These are phyloP conservation scores for Bellardia bayeri DNA, from an alignment of 2,888 invertebrate species.

Conservation along the genomic window DNA sequence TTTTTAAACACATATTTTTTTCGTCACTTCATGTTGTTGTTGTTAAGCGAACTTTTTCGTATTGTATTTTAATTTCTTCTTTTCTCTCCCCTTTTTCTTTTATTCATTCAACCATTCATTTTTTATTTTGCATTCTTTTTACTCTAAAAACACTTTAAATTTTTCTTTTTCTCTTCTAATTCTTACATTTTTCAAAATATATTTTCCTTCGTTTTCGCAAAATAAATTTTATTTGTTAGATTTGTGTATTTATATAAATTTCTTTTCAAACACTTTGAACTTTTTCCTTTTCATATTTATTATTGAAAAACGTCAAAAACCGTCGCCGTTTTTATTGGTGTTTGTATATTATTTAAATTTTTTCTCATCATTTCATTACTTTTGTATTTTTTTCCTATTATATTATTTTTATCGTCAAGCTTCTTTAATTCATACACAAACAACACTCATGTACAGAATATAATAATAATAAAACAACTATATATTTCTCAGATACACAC, in stretches of 20 bases:
- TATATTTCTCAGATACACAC: slow-evolving; percentile 68
- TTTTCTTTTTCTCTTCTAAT: slow-evolving; percentile 35
- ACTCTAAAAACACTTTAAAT: slow-evolving; percentile 41
- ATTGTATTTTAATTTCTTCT: slow-evolving; percentile 48
- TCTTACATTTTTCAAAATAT: slow-evolving; percentile 39
- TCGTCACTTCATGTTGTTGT: slow-evolving; percentile 32
- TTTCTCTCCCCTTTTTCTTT: slow-evolving; percentile 40
- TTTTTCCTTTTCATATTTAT: slow-evolving; percentile 65
- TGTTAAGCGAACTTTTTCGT: slow-evolving; percentile 56
- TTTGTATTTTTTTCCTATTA: slow-evolving; percentile 48
- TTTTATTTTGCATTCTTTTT: slow-evolving; percentile 30
- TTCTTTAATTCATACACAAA: slow-evolving; percentile 63
- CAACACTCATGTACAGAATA: slow-evolving; percentile 57
- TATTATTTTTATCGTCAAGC: slow-evolving; percentile 60
- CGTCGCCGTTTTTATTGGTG: slow-evolving; percentile 43
- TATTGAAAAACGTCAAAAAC: slow-evolving; percentile 48
- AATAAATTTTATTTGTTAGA: neutral
- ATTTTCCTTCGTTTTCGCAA: slow-evolving; percentile 17
- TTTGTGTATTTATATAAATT: slow-evolving; percentile 2
- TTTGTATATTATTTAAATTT: slow-evolving; percentile 39
- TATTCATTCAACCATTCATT: neutral
- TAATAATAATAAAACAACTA: slow-evolving; percentile 47
- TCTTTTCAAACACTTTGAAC: slow-evolving; percentile 6
- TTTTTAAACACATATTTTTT: slow-evolving; percentile 39
- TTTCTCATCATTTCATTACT: slow-evolving; percentile 42